Base-by-base conservation (phyloP, 2,888 invertebrate genomes). In the Icerya purchasi region DNA sequence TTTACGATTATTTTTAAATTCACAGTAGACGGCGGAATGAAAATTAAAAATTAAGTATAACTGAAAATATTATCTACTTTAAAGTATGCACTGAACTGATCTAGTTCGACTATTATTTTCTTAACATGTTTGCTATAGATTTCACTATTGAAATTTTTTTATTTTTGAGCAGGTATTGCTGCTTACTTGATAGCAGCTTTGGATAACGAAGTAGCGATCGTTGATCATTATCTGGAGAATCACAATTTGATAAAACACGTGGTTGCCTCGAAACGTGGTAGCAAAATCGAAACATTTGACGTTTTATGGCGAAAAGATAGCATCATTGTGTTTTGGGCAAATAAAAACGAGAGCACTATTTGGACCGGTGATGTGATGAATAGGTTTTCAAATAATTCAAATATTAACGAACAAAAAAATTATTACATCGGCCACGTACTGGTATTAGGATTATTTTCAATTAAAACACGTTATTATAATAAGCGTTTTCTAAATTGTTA, bases 101-200 rank as follows among this genome's bases (percentile, higher is more conserved):
- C 2, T 2, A n/a, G 18, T 2, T 24, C 53, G 23, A 19, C 2
- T 50, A n/a, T 51, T n/a, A 14, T 14, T 2, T 50, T 23, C 52
- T 61, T 25, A 49, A 23, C 14, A n/a, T 19, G 3, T 61, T 10
- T 23, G 18, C 50, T 5, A 3, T 52, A 20, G 25, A 22, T 24
- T 50, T 19, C 21, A 49, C 2, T 57, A 51, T 21, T 2, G 22
- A 22, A n/a, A 56, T 23, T 60, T 54, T 22, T 57, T 2, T 22
- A 20, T 50, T 51, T 57, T 21, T 14, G 70, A 61, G 68, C 70
- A 71, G 79, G 78, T 0, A 74, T 74, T 19, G 73, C 77, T 53
- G 80, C 83, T 5, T 76, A 76, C 67, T 74, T 85, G 65, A 74
- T 84, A 65, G 76, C 83, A 36, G 82, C 80, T 1, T 78, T 77